Evolutionary conservation across 92 coral and sea anemone genomes (phyloP).

Genomic region (Virgularia gustaviana): DNA sequence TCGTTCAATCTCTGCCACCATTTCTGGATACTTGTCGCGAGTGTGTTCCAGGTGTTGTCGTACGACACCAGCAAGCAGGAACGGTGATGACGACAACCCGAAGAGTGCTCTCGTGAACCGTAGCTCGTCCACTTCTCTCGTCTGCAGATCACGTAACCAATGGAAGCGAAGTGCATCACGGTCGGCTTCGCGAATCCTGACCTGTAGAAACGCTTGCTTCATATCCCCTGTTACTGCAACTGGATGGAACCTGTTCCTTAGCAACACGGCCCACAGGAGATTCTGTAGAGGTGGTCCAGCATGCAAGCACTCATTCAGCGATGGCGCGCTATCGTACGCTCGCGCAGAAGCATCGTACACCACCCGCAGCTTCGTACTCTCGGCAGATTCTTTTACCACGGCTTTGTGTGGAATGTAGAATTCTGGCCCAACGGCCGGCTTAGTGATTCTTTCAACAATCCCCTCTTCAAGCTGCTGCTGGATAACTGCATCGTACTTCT

Average conservation of each 20-base stretch:
- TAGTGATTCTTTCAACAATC: not conserved
- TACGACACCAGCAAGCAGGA: conserved; percentile 1
- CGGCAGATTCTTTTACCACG: not conserved
- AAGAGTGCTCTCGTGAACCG: not conserved
- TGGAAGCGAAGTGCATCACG: conserved; percentile 13
- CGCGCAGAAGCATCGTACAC: conserved; percentile 29
- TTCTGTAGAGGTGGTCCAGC: conserved; percentile 12
- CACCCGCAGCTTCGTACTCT: conserved; percentile 17
- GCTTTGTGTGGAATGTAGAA: conserved; percentile 28
- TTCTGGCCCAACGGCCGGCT: conserved; percentile 6
- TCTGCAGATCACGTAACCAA: not conserved
- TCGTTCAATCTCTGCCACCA: not conserved
- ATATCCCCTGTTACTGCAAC: conserved; percentile 6
- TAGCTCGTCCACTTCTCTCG: not conserved
- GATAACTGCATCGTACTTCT: conserved; percentile 1
- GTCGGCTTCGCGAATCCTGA: not conserved
- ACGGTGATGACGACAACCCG: not conserved
- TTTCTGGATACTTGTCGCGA: not conserved
- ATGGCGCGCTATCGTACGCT: not conserved
- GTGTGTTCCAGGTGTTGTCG: conserved; percentile 3
- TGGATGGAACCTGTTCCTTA: conserved; percentile 4
- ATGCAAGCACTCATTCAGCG: conserved; percentile 4
- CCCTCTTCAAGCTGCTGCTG: not conserved
- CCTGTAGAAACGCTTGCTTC: conserved; percentile 8
- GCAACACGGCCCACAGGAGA: conserved; percentile 8